Conservation (phyloP, 1,140 invertebrate genomes). For the Drosophila trapezifrons region DNA sequence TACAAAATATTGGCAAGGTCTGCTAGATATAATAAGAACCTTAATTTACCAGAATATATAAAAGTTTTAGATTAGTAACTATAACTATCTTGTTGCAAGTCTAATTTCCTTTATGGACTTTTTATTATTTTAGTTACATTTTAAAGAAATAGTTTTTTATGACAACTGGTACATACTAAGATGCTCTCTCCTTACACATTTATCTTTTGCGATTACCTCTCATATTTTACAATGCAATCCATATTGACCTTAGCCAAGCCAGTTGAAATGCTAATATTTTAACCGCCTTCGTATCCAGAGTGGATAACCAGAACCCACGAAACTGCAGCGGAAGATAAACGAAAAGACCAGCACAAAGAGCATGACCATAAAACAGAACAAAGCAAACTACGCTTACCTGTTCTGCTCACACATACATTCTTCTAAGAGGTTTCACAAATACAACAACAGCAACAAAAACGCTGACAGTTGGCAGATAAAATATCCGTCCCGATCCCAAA, state of each 20-base stretch:
- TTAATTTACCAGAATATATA: not conserved
- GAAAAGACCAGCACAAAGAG: constrained; percentile 62
- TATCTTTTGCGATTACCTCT: not conserved
- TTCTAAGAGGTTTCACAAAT: constrained; percentile 32
- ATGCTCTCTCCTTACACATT: too few species aligned
- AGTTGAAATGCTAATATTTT: not conserved
- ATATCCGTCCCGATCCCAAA: constrained; percentile 41
- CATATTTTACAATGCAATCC: not conserved
- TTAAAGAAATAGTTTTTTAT: not conserved
- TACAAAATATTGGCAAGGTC: constrained; percentile 3
- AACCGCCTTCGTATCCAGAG: constrained; percentile 1
- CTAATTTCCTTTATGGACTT: too few species aligned
- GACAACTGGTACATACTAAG: too few species aligned
- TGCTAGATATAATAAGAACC: not conserved
- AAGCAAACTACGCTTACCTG: constrained; percentile 63
- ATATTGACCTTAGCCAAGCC: not conserved
- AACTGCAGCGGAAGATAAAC: constrained; percentile 20
- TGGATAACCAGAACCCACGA: constrained; percentile 17
- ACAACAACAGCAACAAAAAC: constrained; percentile 15
- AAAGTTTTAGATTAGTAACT: too few species aligned
- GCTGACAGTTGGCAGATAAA: constrained; percentile 38
- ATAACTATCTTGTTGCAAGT: too few species aligned
- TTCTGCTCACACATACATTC: constrained; percentile 18
- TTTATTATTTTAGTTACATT: too few species aligned
- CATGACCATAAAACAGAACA: constrained; percentile 58